phyloP scores from a whole-genome alignment of 1,140 invertebrate species.

The Teleogryllus occipitalis region DNA sequence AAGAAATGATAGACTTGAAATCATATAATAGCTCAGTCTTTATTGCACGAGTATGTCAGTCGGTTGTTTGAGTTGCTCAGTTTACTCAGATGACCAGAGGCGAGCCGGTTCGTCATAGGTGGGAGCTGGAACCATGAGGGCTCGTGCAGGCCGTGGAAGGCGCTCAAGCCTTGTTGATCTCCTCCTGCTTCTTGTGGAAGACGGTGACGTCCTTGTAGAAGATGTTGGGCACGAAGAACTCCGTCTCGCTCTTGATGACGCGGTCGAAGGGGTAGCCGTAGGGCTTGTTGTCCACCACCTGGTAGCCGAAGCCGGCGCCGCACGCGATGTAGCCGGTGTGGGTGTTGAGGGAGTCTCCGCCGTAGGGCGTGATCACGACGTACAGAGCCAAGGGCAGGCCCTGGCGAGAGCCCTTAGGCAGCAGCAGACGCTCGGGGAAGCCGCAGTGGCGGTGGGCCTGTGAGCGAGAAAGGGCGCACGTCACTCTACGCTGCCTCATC shows the following conservation, averaged over 20 bases:
- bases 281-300: conserved; percentile 43
- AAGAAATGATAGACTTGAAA: no score
- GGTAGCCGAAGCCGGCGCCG: conserved; percentile 20
- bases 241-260: conserved; percentile 19
- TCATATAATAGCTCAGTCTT: no score
- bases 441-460: conserved; percentile 42
- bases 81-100: neutral
- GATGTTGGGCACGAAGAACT: conserved; percentile 20
- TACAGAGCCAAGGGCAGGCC: conserved; percentile 31
- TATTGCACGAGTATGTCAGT: no score
- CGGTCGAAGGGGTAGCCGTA: conserved; percentile 62
- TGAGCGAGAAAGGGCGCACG: conserved; percentile 14
- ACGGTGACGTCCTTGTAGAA: conserved; percentile 22
- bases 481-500: neutral
- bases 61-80: no score
- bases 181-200: conserved; percentile 23
- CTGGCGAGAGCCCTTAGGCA: conserved; percentile 44
- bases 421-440: conserved; percentile 47
- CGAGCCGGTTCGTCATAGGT: neutral
- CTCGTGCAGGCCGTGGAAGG: neutral
- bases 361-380: conserved; percentile 30
- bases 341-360: conserved; percentile 32
- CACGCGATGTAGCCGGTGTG: conserved; percentile 29
- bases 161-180: conserved; percentile 10
- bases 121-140: conserved; percentile 20